phyloP scores from a whole-genome alignment of 2,888 invertebrate species.

The Drosophila fulvimacula region DNA sequence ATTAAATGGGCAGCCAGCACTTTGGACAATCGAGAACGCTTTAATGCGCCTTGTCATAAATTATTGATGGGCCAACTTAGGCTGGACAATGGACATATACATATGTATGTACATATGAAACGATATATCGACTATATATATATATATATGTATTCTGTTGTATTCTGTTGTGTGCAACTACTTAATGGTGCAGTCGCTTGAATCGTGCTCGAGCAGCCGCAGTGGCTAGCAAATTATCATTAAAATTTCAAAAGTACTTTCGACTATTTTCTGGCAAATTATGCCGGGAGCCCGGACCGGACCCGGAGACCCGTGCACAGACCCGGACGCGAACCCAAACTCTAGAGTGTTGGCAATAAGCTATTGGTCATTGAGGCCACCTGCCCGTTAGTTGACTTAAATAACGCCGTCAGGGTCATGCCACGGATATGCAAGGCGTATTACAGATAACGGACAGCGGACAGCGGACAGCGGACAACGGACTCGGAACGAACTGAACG shows the following conservation, averaged over 20 bases:
- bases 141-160: neutral
- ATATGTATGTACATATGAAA: slow-evolving; percentile 17
- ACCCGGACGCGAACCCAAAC: neutral
- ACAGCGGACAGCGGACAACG: neutral
- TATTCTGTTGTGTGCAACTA: slow-evolving; percentile 8
- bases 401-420: slow-evolving; percentile 53
- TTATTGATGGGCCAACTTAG: slow-evolving; percentile 58
- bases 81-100: slow-evolving; percentile 37
- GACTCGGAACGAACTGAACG: neutral
- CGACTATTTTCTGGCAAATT: slow-evolving; percentile 55
- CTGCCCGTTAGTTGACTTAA: slow-evolving; percentile 59
- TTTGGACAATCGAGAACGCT: slow-evolving; percentile 41
- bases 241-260: slow-evolving; percentile 70
- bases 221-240: slow-evolving; percentile 56
- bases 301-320: neutral
- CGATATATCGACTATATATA: slow-evolving; percentile 7
- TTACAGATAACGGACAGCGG: neutral
- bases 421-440: slow-evolving; percentile 40
- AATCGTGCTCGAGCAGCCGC: slow-evolving; percentile 29
- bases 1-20: slow-evolving; percentile 17
- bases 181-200: slow-evolving; percentile 26
- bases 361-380: slow-evolving; percentile 75
- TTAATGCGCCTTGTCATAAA: slow-evolving; percentile 50
- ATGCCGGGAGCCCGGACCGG: slow-evolving; percentile 36
- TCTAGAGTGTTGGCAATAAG: slow-evolving; percentile 45